Evolutionary conservation across 2,888 invertebrate species (phyloP).

Genomic region (Epistrophe eligans): DNA sequence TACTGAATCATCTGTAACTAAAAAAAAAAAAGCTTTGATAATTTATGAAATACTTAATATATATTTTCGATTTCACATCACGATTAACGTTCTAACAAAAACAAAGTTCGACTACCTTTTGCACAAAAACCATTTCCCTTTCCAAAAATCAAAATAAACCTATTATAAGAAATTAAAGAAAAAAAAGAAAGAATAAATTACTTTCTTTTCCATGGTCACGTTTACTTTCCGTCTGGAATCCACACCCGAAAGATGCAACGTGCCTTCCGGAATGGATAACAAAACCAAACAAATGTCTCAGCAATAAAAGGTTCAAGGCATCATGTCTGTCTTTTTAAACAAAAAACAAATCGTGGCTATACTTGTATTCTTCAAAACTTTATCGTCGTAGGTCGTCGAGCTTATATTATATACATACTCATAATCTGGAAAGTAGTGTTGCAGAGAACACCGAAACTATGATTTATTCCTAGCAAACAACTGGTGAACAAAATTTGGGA

Average conservation of each 20-base stretch:
- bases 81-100: conserved; percentile 49
- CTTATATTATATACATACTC: not conserved
- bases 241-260: conserved; percentile 63
- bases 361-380: conserved; percentile 32
- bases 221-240: conserved; percentile 60
- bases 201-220: conserved; percentile 71
- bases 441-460: no score
- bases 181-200: conserved; percentile 24
- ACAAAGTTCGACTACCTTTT: conserved; percentile 44
- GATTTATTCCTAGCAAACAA: no score
- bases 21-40: not conserved
- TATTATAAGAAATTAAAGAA: not conserved
- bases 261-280: conserved; percentile 65
- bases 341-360: conserved; percentile 27
- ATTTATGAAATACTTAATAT: conserved; percentile 24
- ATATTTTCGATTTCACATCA: conserved; percentile 28
- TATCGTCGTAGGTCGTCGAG: not conserved
- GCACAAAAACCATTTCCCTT: conserved; percentile 53
- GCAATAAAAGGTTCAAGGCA: conserved; percentile 71
- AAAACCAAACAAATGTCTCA: conserved; percentile 33
- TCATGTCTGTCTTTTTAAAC: conserved; percentile 11
- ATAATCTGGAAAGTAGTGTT: not conserved
- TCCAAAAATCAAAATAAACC: not conserved
- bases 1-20: conserved; percentile 1
- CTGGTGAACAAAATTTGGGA: no score